phyloP scores from a whole-genome alignment of 1,140 invertebrate genomes.

The Ceratitis capitata region DNA sequence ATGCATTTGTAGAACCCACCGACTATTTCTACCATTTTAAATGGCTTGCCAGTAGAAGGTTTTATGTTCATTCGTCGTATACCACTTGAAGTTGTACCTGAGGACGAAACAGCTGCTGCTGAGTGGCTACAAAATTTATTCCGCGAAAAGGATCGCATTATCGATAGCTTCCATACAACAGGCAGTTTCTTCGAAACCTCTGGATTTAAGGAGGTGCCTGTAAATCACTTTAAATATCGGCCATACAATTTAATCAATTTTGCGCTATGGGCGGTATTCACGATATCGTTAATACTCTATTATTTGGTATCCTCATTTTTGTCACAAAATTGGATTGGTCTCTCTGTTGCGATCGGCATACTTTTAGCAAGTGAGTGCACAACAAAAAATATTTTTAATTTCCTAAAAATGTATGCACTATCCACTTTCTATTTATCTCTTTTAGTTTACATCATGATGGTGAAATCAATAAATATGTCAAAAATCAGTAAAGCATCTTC shows the following conservation, averaged over 20 bases:
- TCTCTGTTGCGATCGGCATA: conserved; percentile 74
- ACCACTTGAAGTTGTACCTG: conserved; percentile 81
- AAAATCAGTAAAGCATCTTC: conserved; percentile 83
- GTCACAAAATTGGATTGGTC: conserved; percentile 78
- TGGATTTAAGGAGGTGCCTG: conserved; percentile 72
- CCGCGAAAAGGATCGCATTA: conserved; percentile 76
- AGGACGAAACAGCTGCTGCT: conserved; percentile 79
- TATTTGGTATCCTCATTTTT: conserved; percentile 75
- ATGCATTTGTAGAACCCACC: conserved; percentile 71
- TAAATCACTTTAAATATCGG: conserved; percentile 69
- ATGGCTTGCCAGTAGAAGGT: conserved; percentile 78
- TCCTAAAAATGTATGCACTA: conserved; percentile 43
- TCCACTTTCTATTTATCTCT: conserved; percentile 60
- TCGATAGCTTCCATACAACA: conserved; percentile 83
- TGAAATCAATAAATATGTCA: conserved; percentile 83
- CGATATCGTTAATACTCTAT: conserved; percentile 77
- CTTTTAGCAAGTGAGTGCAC: conserved; percentile 76
- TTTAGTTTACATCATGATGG: conserved; percentile 81
- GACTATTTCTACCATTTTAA: conserved; percentile 84
- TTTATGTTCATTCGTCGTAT: conserved; percentile 86
- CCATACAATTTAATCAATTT: conserved; percentile 78
- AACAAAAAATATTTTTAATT: conserved; percentile 43
- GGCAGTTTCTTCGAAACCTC: conserved; percentile 83
- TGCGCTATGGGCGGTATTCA: conserved; percentile 74
- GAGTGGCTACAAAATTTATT: conserved; percentile 80